A percentile compares a stretch with the other conserved stretches of the same genome.
Conservation (phyloP, 2,888 invertebrate species). For the Philonicus albiceps region DNA sequence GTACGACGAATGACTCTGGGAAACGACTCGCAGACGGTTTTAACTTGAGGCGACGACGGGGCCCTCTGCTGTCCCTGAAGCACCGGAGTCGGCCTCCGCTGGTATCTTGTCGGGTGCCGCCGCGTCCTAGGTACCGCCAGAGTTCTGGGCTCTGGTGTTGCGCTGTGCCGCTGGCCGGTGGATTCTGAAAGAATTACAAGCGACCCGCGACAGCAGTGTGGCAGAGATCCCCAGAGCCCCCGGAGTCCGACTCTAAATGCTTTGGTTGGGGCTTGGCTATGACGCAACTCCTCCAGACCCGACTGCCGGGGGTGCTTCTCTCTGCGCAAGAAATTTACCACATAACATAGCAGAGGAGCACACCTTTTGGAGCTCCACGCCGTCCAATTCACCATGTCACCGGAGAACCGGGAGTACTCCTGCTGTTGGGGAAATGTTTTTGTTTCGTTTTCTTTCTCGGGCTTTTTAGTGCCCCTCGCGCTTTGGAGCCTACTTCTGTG, state of each 20-base stretch:
- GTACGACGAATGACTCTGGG: constrained; percentile 35
- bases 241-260: not conserved
- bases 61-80: not conserved
- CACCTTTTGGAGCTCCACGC: not conserved
- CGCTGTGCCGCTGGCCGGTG: not conserved
- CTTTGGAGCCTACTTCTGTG: not conserved
- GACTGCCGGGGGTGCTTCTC: not conserved
- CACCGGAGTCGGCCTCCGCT: not conserved
- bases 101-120: not conserved
- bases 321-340: constrained; percentile 28
- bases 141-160: not conserved
- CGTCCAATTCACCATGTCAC: not conserved
- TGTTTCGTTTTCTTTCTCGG: not conserved
- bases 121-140: not conserved
- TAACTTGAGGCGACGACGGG: constrained; percentile 10
- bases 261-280: not conserved
- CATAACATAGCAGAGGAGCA: not conserved
- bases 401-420: not conserved
- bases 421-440: not conserved
- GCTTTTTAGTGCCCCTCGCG: not conserved
- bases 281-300: constrained; percentile 8
- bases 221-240: not conserved
- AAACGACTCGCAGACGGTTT: constrained; percentile 12
- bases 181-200: constrained; percentile 4
- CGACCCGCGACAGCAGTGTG: not conserved